Conservation (phyloP, 2,888 invertebrate genomes). For the Erpobdella octoculata region DNA sequence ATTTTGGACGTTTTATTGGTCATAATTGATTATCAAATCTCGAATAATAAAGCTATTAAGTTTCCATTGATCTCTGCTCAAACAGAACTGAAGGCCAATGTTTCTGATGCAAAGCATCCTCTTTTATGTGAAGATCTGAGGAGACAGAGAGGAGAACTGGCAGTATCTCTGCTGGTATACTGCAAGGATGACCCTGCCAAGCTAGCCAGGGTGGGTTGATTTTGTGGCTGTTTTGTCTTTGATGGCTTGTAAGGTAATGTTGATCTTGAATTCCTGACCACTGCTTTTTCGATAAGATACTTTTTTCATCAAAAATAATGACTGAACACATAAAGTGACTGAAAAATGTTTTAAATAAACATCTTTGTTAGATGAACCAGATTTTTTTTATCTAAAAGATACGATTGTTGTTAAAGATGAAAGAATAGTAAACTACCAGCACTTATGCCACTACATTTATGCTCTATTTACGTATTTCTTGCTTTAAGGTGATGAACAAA, state of each 20-base stretch:
- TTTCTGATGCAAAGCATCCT: slow-evolving; percentile 94
- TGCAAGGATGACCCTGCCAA: slow-evolving; percentile 92
- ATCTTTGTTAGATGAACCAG: too few relatives aligned
- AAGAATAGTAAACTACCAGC: background rate
- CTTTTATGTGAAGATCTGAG: slow-evolving; percentile 89
- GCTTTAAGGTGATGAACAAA: slow-evolving; percentile 91
- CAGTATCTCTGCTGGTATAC: slow-evolving; percentile 76
- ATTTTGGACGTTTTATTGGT: too few relatives aligned
- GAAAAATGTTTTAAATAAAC: too few relatives aligned
- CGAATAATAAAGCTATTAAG: too few relatives aligned
- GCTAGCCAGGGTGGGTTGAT: slow-evolving; percentile 63
- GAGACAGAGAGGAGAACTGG: slow-evolving; percentile 81
- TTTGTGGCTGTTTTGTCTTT: too few relatives aligned
- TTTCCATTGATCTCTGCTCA: background rate
- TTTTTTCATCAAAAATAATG: too few relatives aligned
- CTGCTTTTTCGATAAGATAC: too few relatives aligned
- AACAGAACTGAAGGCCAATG: slow-evolving; percentile 79
- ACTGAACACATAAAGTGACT: too few relatives aligned
- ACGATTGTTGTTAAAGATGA: background rate
- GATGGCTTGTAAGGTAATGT: background rate
- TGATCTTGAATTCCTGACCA: background rate
- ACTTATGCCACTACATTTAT: slow-evolving; percentile 21
- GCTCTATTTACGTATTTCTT: too few relatives aligned
- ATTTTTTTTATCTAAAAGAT: too few relatives aligned
- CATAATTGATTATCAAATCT: too few relatives aligned